Conservation (phyloP, 2,888 invertebrate genomes). For the Parnassius mnemosyne region DNA sequence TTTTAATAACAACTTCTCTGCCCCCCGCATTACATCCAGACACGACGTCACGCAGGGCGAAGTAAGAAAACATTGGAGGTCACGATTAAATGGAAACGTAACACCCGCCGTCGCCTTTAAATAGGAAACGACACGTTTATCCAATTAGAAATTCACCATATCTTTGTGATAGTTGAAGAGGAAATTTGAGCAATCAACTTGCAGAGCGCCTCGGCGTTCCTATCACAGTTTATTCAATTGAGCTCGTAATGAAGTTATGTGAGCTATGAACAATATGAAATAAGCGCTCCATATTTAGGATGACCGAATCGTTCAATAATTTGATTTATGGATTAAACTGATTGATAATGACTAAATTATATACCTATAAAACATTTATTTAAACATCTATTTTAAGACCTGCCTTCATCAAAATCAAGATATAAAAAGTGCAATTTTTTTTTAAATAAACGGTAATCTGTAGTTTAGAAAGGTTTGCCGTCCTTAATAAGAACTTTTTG, state of each 20-base stretch:
- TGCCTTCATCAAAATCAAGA: no score
- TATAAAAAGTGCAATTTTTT: no score
- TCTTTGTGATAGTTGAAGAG: conserved; percentile 81
- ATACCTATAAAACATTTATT: no score
- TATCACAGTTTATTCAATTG: conserved; percentile 81
- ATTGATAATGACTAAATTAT: not conserved
- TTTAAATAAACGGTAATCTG: no score
- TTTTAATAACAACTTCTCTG: conserved; percentile 36
- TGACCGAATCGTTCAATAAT: conserved; percentile 40
- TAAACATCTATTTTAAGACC: no score
- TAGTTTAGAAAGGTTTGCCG: no score
- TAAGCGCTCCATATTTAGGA: conserved; percentile 50
- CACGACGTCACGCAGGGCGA: conserved; percentile 39
- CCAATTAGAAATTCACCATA: conserved; percentile 82
- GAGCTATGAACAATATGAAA: conserved; percentile 64
- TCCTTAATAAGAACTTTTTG: no score
- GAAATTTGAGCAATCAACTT: conserved; percentile 80
- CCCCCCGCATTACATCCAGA: conserved; percentile 36
- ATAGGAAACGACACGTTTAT: conserved; percentile 81
- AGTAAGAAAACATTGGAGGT: conserved; percentile 47
- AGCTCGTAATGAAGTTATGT: conserved; percentile 78
- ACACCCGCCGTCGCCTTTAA: conserved; percentile 75
- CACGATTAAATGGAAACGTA: conserved; percentile 62
- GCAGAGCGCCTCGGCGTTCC: conserved; percentile 75
- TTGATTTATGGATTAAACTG: conserved; percentile 17